Evolutionary conservation across 2,888 invertebrate species (phyloP), one percentile per base, ranked within the genome.

Genomic region (Dichetophora obliterata): DNA sequence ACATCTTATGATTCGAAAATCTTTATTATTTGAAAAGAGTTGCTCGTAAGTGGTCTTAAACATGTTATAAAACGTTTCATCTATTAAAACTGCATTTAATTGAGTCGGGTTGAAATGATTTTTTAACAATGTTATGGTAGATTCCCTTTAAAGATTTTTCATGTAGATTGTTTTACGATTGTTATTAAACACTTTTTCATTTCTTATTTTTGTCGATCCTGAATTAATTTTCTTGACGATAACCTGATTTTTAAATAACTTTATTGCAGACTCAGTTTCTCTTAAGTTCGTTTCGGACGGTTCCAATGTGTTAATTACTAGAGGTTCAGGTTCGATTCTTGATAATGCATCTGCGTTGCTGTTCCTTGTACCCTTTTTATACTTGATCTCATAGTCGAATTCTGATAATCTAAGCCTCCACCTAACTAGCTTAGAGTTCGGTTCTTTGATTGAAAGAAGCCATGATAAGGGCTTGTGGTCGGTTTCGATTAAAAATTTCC

Each of bases 401-500:
- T 78, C 75, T 2, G 63, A 22, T n/a, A 66, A 24, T 50, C 48
- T 43, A 16, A 75, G 27, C 57, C 69, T 24, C 69, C 75, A 75
- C 27, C 69, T 52, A 37, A 57, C 57, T 9, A 75, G 37, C 34
- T 74, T 65, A 6, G 74, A 74, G 69, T 76, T 74, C 1, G 69
- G 70, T 65, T 76, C 31, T 65, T 66, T 54, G 61, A 76, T 37
- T 22, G 71, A 19, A 48, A 75, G 57, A 22, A 52, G 27, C 78
- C 77, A 79, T 73, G 59, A 54, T n/a, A 79, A 14, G 14, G 76
- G 78, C 65, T 75, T 68, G 31, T 79, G 77, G 63, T 79, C 79
- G 2, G 79, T 77, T 63, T 75, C 52, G 8, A 79, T 65, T 9
- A 24, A 6, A 22, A 76, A 76, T 75, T 76, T 73, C 14, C 65